These are phyloP conservation scores for Micrasema longulum DNA, from an alignment of 1,140 invertebrate genomes.

Conservation along the genomic window DNA sequence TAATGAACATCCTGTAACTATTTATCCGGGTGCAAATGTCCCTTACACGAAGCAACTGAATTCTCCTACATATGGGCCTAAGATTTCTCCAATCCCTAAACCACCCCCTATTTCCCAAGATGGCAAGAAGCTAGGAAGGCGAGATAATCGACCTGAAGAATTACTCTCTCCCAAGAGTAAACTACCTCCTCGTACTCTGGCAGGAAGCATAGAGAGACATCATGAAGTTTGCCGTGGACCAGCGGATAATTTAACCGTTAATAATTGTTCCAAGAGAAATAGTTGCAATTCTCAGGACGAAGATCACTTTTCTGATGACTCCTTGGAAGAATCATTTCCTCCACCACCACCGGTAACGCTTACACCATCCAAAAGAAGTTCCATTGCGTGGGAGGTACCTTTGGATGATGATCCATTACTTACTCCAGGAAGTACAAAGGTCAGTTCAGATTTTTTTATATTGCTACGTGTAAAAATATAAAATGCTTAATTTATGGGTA, in stretches of 20 bases:
- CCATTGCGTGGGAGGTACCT: constrained; percentile 86
- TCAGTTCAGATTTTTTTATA: constrained; percentile 56
- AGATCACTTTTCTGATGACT: constrained; percentile 85
- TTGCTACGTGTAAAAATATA: too few relatives aligned
- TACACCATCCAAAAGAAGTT: constrained; percentile 77
- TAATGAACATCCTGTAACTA: constrained; percentile 74
- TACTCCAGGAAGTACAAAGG: constrained; percentile 80
- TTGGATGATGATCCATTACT: constrained; percentile 77
- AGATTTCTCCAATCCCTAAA: constrained; percentile 59
- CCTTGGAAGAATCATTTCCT: constrained; percentile 79
- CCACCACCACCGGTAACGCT: constrained; percentile 68
- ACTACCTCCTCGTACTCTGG: constrained; percentile 76
- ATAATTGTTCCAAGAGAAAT: constrained; percentile 61
- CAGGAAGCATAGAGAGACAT: constrained; percentile 78
- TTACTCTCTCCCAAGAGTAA: constrained; percentile 68
- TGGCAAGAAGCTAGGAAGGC: constrained; percentile 30
- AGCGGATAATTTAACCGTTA: constrained; percentile 61
- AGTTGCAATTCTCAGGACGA: constrained; percentile 67
- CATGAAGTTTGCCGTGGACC: constrained; percentile 77
- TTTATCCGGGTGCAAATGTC: constrained; percentile 69
- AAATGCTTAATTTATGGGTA: too few relatives aligned
- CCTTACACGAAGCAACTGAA: constrained; percentile 62
- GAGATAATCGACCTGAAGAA: constrained; percentile 62
- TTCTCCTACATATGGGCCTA: constrained; percentile 63
- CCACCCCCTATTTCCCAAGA: constrained; percentile 50